Conservation (phyloP, 2,113 vertebrate genomes). For the Nematolebias whitei region DNA sequence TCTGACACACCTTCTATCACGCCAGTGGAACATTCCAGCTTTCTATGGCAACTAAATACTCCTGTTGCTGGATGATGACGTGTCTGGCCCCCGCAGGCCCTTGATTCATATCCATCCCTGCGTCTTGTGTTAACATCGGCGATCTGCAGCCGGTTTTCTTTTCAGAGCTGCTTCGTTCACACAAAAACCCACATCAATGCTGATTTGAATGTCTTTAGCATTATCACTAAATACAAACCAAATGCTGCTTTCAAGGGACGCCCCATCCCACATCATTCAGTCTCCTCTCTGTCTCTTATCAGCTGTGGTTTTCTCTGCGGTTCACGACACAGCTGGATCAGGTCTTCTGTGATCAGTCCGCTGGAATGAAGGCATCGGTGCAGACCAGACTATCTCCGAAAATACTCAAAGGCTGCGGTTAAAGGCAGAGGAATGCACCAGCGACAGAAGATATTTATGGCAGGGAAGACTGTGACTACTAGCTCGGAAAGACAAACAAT, state of each 20-base stretch:
- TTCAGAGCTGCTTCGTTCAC: conserved; percentile 23
- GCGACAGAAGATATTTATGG: conserved; percentile 70
- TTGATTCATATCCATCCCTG: conserved; percentile 37
- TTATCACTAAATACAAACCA: conserved; percentile 65
- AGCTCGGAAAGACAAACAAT: conserved; percentile 72
- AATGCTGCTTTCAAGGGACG: conserved; percentile 61
- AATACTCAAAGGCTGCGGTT: conserved; percentile 65
- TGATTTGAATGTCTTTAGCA: conserved; percentile 51
- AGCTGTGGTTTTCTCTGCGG: conserved; percentile 51
- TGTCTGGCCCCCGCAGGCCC: conserved; percentile 28
- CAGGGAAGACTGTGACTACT: conserved; percentile 57
- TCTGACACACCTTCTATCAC: conserved; percentile 71
- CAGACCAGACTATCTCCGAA: conserved; percentile 64
- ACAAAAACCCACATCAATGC: conserved; percentile 31
- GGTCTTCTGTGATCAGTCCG: conserved; percentile 72
- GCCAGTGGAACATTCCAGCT: conserved; percentile 77
- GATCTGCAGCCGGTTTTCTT: conserved; percentile 40
- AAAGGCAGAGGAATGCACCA: conserved; percentile 66
- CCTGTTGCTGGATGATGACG: conserved; percentile 59
- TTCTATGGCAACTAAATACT: conserved; percentile 69
- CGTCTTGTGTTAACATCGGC: conserved; percentile 71
- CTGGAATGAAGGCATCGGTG: conserved; percentile 67
- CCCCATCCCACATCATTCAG: conserved; percentile 71
- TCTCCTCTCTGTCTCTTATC: conserved; percentile 68
- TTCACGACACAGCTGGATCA: conserved; percentile 71